Conservation (phyloP, 1,140 invertebrate species). For the Bombus waltoni region DNA sequence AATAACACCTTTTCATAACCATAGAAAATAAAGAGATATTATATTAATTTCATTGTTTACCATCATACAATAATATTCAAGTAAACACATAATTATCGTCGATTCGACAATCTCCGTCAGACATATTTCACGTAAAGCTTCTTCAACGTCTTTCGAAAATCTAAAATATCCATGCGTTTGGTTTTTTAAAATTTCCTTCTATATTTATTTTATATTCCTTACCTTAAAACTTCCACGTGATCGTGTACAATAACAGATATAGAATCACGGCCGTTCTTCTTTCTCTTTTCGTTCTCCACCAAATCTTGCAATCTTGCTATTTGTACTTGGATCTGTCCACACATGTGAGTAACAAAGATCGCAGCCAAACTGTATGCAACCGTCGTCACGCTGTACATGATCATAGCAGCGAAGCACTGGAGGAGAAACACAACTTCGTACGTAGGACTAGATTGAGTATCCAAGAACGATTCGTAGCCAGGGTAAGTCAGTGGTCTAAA, state of each 20-base stretch:
- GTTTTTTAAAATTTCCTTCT: neutral
- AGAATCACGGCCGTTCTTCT: neutral
- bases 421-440: conserved; percentile 68
- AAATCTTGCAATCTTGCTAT: conserved; percentile 48
- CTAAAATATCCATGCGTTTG: conserved; percentile 31
- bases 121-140: conserved; percentile 51
- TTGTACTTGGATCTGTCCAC: conserved; percentile 63
- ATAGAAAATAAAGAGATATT: neutral
- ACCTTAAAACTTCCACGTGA: conserved; percentile 54
- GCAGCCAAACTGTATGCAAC: conserved; percentile 65
- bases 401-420: conserved; percentile 63
- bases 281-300: neutral
- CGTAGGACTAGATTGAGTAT: conserved; percentile 59
- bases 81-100: conserved; percentile 53
- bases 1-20: neutral
- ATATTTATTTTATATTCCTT: neutral
- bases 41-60: conserved; percentile 21
- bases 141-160: conserved; percentile 38
- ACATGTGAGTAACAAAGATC: conserved; percentile 68
- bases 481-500: conserved; percentile 59
- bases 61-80: conserved; percentile 61
- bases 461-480: conserved; percentile 62
- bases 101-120: conserved; percentile 46
- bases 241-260: conserved; percentile 26
- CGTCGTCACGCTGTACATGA: conserved; percentile 64